phyloP scores from a whole-genome alignment of 2,888 invertebrate species.

The Epinotia nisella region DNA sequence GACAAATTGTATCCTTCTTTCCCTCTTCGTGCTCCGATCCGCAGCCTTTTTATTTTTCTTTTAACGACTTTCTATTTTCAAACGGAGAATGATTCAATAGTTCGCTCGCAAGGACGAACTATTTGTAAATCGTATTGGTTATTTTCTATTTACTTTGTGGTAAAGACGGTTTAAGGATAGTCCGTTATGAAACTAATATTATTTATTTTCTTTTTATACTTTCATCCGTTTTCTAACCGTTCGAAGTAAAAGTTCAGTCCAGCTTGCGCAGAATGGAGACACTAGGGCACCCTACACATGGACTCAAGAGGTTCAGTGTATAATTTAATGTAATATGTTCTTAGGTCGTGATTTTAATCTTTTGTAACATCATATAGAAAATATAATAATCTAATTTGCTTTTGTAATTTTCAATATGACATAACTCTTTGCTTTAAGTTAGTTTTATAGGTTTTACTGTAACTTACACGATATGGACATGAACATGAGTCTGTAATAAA shows the following conservation, averaged over 20 bases:
- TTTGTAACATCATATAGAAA: too few relatives aligned
- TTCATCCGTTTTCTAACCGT: neutral
- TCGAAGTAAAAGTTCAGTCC: neutral
- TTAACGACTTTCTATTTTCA: conserved; percentile 8
- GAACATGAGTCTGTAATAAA: too few relatives aligned
- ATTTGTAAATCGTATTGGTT: conserved; percentile 6
- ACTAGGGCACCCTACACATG: too few relatives aligned
- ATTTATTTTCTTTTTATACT: neutral
- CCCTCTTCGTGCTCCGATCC: neutral
- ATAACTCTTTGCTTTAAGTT: too few relatives aligned
- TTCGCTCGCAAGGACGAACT: neutral
- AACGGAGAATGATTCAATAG: conserved; percentile 2
- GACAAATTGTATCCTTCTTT: neutral
- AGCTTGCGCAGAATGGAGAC: too few relatives aligned
- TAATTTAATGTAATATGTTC: too few relatives aligned
- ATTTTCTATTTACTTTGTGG: conserved; percentile 6
- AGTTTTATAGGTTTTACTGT: too few relatives aligned
- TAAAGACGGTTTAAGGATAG: neutral
- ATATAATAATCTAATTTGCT: too few relatives aligned
- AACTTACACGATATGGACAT: too few relatives aligned
- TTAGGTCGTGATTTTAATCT: too few relatives aligned
- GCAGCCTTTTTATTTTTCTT: neutral
- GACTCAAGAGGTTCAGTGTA: too few relatives aligned
- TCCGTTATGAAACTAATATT: neutral
- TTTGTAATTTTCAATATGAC: too few relatives aligned